Evolutionary conservation across 2,113 vertebrate species (phyloP).

Genomic region (Thymallus thymallus): DNA sequence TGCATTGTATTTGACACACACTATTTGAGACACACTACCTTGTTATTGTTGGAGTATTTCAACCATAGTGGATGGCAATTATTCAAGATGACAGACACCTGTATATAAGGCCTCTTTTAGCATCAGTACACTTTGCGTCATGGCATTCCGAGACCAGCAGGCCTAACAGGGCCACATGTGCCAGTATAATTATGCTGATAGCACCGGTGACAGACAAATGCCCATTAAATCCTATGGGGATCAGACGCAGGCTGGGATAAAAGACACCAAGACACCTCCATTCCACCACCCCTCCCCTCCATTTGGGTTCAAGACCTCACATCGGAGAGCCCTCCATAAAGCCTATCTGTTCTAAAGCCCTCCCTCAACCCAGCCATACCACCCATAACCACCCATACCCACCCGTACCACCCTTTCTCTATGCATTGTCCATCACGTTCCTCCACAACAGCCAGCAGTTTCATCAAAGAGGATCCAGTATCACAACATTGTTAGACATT

Average conservation of each 20-base stretch:
- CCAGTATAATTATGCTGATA: conserved; percentile 46
- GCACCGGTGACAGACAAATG: conserved; percentile 68
- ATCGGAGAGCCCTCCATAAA: not conserved
- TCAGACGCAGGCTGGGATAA: conserved; percentile 51
- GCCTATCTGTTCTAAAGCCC: not conserved
- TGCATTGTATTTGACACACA: conserved; percentile 2
- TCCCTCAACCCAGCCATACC: not conserved
- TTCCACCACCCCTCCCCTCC: conserved; percentile 17
- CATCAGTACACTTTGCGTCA: conserved; percentile 38
- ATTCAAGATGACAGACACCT: conserved; percentile 35
- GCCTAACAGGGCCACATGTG: conserved; percentile 18
- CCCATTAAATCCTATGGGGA: conserved; percentile 43
- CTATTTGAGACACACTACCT: conserved; percentile 19
- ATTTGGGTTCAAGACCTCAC: not conserved
- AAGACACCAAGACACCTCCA: conserved; percentile 15
- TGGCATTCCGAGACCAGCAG: conserved; percentile 28
- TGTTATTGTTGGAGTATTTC: conserved; percentile 55
- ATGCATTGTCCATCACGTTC: not conserved
- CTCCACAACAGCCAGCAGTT: not conserved
- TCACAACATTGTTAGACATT: not conserved
- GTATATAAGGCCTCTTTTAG: conserved; percentile 27
- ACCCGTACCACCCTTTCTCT: not conserved
- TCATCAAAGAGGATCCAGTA: not conserved
- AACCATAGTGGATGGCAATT: conserved; percentile 55
- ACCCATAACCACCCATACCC: too few species aligned